Percentiles rank a stretch among this genome's conserved stretches.
These are phyloP conservation scores for Pyxicephalus adspersus DNA, from an alignment of 2,113 vertebrate genomes.

Conservation along the genomic window DNA sequence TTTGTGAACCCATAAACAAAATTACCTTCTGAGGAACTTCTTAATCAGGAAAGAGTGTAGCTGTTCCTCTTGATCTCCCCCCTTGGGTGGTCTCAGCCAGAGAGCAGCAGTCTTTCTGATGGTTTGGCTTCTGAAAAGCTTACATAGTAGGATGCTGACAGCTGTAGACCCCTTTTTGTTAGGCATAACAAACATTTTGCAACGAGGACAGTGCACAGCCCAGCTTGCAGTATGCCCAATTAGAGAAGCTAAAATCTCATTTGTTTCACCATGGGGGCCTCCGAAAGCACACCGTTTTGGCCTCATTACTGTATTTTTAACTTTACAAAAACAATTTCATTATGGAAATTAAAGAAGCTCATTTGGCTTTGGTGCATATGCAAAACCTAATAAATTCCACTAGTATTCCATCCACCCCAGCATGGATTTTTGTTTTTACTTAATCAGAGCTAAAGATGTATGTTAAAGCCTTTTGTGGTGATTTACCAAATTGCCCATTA, in stretches of 20 bases:
- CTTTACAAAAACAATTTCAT: conserved; percentile 85
- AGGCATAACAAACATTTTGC: conserved; percentile 80
- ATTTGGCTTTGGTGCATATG: conserved; percentile 73
- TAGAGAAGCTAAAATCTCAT: conserved; percentile 86
- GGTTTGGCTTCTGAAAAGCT: conserved; percentile 73
- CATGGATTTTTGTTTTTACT: conserved; percentile 63
- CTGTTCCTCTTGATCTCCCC: conserved; percentile 75
- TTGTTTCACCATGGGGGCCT: conserved; percentile 82
- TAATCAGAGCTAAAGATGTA: conserved; percentile 65
- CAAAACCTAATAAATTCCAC: conserved; percentile 76
- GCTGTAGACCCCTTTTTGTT: conserved; percentile 83
- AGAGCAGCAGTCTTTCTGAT: conserved; percentile 67
- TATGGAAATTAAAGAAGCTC: conserved; percentile 85
- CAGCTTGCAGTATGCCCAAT: conserved; percentile 82
- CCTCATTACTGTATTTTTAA: conserved; percentile 86
- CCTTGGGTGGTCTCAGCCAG: conserved; percentile 80
- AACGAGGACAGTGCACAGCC: conserved; percentile 75
- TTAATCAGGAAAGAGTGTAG: conserved; percentile 74
- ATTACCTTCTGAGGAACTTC: conserved; percentile 77
- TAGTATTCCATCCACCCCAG: conserved; percentile 69
- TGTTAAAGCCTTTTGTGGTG: conserved; percentile 58
- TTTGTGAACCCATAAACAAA: conserved; percentile 76
- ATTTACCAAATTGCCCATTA: conserved; percentile 58
- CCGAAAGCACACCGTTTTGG: conserved; percentile 81
- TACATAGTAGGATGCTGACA: conserved; percentile 73